Evolutionary conservation across 2,113 vertebrate species (phyloP), one percentile per base, ranked within the genome.

Genomic region (Microcebus griseorufus): DNA sequence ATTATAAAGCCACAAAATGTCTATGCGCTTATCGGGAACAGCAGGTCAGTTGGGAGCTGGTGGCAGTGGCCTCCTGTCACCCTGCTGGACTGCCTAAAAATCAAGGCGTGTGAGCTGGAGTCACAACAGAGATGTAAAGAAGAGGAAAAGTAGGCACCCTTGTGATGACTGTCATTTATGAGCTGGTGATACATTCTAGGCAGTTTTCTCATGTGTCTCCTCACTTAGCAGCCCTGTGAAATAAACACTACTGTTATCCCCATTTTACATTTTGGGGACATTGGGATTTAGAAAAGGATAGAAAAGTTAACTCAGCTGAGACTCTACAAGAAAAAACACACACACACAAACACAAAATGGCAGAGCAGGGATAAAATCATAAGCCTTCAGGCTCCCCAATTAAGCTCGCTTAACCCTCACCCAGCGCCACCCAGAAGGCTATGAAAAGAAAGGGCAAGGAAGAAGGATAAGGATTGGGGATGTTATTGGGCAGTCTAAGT

Each of bases 231-330:
- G 42, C 7, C 20, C 67, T 88, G 18, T 4, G 16, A 48, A 32
- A 20, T 60, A 64, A n/a, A 42, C 32, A n/a, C 17, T 23, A 1
- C 37, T 70, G 10, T 53, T 60, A 79, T 45, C 34, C 34, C 14
- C 4, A 34, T 37, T 58, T 90, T 42, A 48, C 9, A 73, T 65
- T 78, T 67, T 42, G 67, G 96, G 23, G 60, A 93, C 64, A 78
- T 60, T 62, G 55, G 72, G 53, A 80, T 83, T 86, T 83, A 53
- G 18, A 37, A 45, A 81, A 93, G 39, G 17, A 29, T 23, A 96
- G 70, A 93, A 81, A 13, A 75, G 64, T 55, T 22, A 65, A 80
- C 3, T 79, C 55, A 67, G 10, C 37, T 37, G 53, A 93, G 32
- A 53, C 58, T 53, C 8, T 39, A 51, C 62, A 76, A 75, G 18